Conservation (phyloP, 2,797 vertebrate genomes). For the Sebastes flavidus region DNA sequence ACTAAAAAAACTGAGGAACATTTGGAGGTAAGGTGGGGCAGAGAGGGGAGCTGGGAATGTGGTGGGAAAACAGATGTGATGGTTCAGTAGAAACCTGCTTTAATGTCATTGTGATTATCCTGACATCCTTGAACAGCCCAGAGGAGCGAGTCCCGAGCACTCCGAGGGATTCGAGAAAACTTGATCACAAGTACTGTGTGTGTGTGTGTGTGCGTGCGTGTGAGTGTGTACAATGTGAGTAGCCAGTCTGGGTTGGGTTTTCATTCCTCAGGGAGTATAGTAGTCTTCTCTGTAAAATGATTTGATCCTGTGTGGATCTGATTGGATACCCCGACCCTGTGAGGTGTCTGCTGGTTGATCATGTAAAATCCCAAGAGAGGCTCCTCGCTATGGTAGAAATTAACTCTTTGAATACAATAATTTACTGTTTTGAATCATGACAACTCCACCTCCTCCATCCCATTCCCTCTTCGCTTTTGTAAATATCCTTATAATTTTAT, state of each 20-base stretch:
- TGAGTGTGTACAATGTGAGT: neutral
- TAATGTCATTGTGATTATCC: slow-evolving; percentile 65
- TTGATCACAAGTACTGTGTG: slow-evolving; percentile 68
- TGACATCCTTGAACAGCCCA: slow-evolving; percentile 79
- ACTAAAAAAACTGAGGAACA: slow-evolving; percentile 42
- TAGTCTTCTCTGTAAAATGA: slow-evolving; percentile 57
- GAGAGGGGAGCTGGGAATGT: neutral
- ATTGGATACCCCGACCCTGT: slow-evolving; percentile 32
- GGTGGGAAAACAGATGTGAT: neutral
- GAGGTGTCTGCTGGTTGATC: slow-evolving; percentile 36
- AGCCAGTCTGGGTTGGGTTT: slow-evolving; percentile 61
- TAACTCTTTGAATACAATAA: slow-evolving; percentile 39
- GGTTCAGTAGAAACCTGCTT: slow-evolving; percentile 32
- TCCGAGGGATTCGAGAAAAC: slow-evolving; percentile 64
- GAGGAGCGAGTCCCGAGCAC: slow-evolving; percentile 43
- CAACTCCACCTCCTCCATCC: slow-evolving; percentile 6
- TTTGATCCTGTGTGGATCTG: slow-evolving; percentile 48
- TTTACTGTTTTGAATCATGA: slow-evolving; percentile 61
- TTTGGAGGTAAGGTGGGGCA: neutral
- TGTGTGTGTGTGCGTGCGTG: slow-evolving; percentile 2
- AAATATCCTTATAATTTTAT: slow-evolving; percentile 56
- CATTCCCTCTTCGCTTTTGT: slow-evolving; percentile 43
- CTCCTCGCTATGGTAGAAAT: slow-evolving; percentile 20
- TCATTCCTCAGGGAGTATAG: slow-evolving; percentile 81
- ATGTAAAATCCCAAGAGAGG: slow-evolving; percentile 8